phyloP scores from a whole-genome alignment of 2,797 vertebrate species.

The Eidolon dupreanum region DNA sequence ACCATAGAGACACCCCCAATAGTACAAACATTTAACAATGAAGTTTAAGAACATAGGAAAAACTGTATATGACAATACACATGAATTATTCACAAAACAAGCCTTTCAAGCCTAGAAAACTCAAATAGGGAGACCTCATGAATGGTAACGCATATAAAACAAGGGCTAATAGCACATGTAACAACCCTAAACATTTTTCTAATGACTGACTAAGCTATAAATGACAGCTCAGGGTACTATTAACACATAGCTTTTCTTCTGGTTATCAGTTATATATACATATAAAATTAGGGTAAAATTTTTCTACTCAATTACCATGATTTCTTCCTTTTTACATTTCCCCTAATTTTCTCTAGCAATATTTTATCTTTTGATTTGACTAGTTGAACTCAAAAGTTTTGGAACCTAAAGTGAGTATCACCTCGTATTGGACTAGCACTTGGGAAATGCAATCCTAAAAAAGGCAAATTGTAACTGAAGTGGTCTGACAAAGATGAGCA shows the following conservation, averaged over 20 bases:
- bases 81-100: slow-evolving; percentile 54
- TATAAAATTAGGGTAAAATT: not conserved
- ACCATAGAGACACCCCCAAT: not conserved
- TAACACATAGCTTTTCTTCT: not conserved
- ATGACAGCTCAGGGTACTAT: not conserved
- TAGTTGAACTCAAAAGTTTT: slow-evolving; percentile 65
- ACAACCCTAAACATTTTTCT: not conserved
- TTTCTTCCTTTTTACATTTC: slow-evolving; percentile 10
- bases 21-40: slow-evolving; percentile 50
- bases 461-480: slow-evolving; percentile 41
- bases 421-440: slow-evolving; percentile 68
- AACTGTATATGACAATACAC: slow-evolving; percentile 21
- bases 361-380: slow-evolving; percentile 70
- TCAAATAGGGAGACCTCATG: not conserved
- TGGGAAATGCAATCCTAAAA: slow-evolving; percentile 56
- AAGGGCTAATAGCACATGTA: not conserved
- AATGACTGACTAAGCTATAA: not conserved
- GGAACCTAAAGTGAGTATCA: slow-evolving; percentile 62
- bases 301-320: not conserved
- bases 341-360: slow-evolving; percentile 40
- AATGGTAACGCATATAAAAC: not conserved
- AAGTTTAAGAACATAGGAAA: slow-evolving; percentile 33
- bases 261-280: not conserved
- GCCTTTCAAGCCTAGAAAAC: slow-evolving; percentile 38
- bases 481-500: not conserved